Percentiles rank a stretch among this genome's conserved stretches.
phyloP scores from a whole-genome alignment of 1,140 invertebrate species.

The Bradynema listronoti region DNA sequence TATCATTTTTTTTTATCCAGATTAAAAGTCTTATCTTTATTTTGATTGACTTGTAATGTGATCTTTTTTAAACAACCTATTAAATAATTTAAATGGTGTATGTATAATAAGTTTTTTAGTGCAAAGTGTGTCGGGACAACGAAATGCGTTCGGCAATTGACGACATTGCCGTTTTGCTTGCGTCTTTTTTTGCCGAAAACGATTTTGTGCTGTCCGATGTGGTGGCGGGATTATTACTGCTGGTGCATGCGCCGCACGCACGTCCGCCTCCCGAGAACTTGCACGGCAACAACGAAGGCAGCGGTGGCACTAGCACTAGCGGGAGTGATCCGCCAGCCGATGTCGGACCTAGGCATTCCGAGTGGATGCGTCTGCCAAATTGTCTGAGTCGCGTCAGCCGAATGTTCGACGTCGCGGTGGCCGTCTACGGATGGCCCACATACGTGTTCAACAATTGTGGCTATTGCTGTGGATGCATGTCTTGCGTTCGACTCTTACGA shows the following conservation, averaged over 20 bases:
- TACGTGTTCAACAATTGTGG: conserved; percentile 63
- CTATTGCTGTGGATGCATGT: conserved; percentile 29
- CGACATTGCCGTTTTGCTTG: conserved; percentile 46
- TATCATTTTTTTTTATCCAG: not conserved
- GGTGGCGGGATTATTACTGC: conserved; percentile 74
- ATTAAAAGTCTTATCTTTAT: not conserved
- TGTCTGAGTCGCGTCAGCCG: conserved; percentile 69
- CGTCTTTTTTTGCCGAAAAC: conserved; percentile 46
- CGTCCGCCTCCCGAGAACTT: conserved; percentile 9
- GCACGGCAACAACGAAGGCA: conserved; percentile 18
- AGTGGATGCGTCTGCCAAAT: conserved; percentile 62
- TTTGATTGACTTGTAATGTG: no score
- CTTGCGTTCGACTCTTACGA: no score
- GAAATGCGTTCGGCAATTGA: conserved; percentile 49
- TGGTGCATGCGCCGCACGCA: conserved; percentile 59
- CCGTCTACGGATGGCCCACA: conserved; percentile 83
- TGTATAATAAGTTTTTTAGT: conserved; percentile 43
- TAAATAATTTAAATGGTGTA: no score
- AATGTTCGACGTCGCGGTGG: conserved; percentile 72
- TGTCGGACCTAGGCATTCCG: not conserved
- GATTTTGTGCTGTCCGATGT: conserved; percentile 81
- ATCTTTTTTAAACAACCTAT: no score
- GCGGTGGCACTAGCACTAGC: conserved; percentile 1
- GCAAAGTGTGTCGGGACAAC: conserved; percentile 49
- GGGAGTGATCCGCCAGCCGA: conserved; percentile 12